These are phyloP conservation scores for Drosophila melanogaster DNA, from an alignment of 1,140 invertebrate genomes.

Conservation along the genomic window DNA sequence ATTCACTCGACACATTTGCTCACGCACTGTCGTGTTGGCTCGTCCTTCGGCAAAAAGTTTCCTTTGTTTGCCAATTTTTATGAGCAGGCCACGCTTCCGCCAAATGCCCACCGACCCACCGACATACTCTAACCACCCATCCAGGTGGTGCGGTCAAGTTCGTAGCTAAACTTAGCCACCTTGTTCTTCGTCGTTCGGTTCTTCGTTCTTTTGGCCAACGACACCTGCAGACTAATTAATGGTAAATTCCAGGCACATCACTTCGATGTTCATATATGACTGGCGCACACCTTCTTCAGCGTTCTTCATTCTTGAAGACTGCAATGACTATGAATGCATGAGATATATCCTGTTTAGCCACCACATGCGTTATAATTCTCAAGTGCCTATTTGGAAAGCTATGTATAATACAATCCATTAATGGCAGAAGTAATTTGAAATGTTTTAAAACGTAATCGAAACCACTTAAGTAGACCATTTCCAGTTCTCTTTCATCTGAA, in stretches of 20 bases:
- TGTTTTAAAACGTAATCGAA: not conserved
- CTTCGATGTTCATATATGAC: conserved; percentile 18
- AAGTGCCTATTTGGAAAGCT: not conserved
- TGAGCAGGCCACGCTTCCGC: conserved; percentile 54
- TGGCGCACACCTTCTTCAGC: conserved; percentile 2
- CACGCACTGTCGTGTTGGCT: conserved; percentile 62
- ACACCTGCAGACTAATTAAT: conserved; percentile 76
- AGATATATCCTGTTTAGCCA: too few species aligned
- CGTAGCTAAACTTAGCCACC: conserved; percentile 32
- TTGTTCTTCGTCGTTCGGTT: conserved; percentile 1
- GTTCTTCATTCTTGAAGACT: not conserved
- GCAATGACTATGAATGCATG: too few species aligned
- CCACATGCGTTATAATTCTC: not conserved
- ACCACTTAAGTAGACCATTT: too few species aligned
- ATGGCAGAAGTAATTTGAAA: not conserved
- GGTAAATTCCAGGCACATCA: conserved; percentile 58
- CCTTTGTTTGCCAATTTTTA: conserved; percentile 78
- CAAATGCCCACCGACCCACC: not conserved
- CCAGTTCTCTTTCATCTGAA: too few species aligned
- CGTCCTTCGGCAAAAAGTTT: conserved; percentile 70
- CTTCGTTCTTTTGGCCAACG: conserved; percentile 26
- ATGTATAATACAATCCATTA: not conserved
- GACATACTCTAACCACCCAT: conserved; percentile 1
- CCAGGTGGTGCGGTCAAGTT: conserved; percentile 35
- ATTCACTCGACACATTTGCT: conserved; percentile 31